These are phyloP conservation scores for Helleia helle DNA, from an alignment of 2,888 invertebrate genomes.

Conservation along the genomic window DNA sequence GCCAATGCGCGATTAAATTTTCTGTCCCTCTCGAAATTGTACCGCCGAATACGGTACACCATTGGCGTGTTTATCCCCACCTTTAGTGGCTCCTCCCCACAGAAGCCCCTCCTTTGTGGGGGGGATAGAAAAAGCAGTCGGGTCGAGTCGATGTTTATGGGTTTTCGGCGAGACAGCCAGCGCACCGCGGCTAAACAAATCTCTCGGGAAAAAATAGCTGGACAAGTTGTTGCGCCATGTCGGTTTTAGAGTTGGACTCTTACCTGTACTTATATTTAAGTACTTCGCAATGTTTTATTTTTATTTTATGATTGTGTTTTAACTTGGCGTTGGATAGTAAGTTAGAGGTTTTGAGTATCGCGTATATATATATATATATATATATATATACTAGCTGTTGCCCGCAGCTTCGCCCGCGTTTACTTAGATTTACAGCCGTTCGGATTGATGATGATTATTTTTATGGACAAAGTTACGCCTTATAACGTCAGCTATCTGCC, in stretches of 20 bases:
- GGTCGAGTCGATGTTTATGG: conserved; percentile 68
- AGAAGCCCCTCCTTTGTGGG: conserved; percentile 45
- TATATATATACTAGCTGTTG: no score
- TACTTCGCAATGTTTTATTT: no score
- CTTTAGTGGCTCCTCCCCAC: conserved; percentile 30
- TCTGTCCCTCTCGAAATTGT: conserved; percentile 52
- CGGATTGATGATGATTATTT: no score
- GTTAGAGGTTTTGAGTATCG: no score
- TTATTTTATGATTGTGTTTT: no score
- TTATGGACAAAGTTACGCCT: no score
- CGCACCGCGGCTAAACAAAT: conserved; percentile 65
- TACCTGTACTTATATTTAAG: no score
- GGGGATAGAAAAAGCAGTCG: conserved; percentile 56
- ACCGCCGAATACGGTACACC: conserved; percentile 22
- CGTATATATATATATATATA: no score
- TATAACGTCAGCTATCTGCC: no score
- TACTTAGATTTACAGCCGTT: no score
- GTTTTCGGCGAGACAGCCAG: conserved; percentile 67
- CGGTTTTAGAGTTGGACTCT: conserved; percentile 69
- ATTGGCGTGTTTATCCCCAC: conserved; percentile 58
- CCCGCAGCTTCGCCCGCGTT: no score
- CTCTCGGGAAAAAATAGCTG: conserved; percentile 69
- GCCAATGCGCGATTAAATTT: conserved; percentile 48
- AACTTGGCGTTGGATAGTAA: no score
- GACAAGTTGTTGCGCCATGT: conserved; percentile 69